These are phyloP conservation scores for Raja brachyura DNA, from an alignment of 2,113 vertebrate species.

Conservation along the genomic window DNA sequence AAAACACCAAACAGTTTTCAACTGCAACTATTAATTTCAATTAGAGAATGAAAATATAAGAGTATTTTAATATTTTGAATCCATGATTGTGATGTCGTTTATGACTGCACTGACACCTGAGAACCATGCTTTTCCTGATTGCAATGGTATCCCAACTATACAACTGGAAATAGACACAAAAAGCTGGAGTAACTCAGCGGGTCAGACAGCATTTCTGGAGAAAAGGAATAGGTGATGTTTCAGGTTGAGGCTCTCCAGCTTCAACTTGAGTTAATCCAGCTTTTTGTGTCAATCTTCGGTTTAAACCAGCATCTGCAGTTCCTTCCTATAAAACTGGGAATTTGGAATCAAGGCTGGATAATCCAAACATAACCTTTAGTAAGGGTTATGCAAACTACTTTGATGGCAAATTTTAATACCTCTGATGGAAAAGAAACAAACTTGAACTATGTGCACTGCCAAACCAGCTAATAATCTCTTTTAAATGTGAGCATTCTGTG, in stretches of 20 bases:
- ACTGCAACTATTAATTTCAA: neutral
- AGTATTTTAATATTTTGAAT: neutral
- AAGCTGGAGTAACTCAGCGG: too few relatives aligned
- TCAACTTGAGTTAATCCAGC: too few relatives aligned
- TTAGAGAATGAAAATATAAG: neutral
- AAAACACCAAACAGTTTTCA: neutral
- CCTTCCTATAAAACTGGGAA: neutral
- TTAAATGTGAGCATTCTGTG: neutral
- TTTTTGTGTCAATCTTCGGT: too few relatives aligned
- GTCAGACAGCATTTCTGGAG: too few relatives aligned
- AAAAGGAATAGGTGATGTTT: too few relatives aligned
- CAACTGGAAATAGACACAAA: neutral
- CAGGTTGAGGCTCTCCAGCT: too few relatives aligned
- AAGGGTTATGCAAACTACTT: neutral
- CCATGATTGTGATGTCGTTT: neutral
- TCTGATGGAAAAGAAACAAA: neutral
- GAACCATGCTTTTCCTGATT: neutral
- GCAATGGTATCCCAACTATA: neutral
- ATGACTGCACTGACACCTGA: neutral
- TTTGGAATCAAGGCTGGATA: neutral
- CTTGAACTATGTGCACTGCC: neutral
- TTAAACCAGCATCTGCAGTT: too few relatives aligned
- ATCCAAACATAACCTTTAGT: neutral
- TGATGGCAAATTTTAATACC: neutral
- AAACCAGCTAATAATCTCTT: neutral